A percentile compares a stretch with the other conserved stretches of the same genome.
Evolutionary conservation across 2,797 vertebrate genomes (phyloP).

Genomic region (Pachyuromys duprasi): DNA sequence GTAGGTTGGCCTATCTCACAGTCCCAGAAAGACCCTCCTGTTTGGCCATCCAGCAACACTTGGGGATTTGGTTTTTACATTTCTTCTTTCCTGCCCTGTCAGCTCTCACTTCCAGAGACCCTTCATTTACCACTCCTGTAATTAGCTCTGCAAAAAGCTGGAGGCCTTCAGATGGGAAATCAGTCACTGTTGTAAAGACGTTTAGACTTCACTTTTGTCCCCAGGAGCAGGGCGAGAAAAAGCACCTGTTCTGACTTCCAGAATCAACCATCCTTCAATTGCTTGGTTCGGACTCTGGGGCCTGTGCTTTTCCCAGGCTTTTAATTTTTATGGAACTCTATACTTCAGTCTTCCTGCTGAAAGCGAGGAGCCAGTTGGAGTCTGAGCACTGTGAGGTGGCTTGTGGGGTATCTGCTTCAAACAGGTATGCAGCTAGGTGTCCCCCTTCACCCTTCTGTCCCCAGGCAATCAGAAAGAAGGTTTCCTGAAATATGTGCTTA

Average conservation of each 20-base stretch:
- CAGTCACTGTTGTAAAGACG: slow-evolving; percentile 36
- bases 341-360: slow-evolving; percentile 30
- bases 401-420: slow-evolving; percentile 54
- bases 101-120: slow-evolving; percentile 25
- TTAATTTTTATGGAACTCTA: slow-evolving; percentile 62
- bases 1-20: slow-evolving; percentile 14
- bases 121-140: slow-evolving; percentile 37
- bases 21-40: slow-evolving; percentile 49
- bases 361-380: slow-evolving; percentile 14
- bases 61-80: background rate
- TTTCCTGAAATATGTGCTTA: background rate
- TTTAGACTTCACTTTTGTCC: slow-evolving; percentile 54
- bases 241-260: background rate
- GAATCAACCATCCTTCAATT: slow-evolving; percentile 51
- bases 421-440: background rate
- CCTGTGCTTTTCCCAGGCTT: slow-evolving; percentile 59
- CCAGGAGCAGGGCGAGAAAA: slow-evolving; percentile 54
- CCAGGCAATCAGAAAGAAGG: slow-evolving; percentile 10
- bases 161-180: slow-evolving; percentile 32
- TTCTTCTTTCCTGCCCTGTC: slow-evolving; percentile 17
- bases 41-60: background rate
- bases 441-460: background rate
- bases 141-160: slow-evolving; percentile 34
- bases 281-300: slow-evolving; percentile 55
- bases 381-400: background rate